Base-by-base conservation (phyloP, 1,140 invertebrate genomes). In the Danaus plexippus region DNA sequence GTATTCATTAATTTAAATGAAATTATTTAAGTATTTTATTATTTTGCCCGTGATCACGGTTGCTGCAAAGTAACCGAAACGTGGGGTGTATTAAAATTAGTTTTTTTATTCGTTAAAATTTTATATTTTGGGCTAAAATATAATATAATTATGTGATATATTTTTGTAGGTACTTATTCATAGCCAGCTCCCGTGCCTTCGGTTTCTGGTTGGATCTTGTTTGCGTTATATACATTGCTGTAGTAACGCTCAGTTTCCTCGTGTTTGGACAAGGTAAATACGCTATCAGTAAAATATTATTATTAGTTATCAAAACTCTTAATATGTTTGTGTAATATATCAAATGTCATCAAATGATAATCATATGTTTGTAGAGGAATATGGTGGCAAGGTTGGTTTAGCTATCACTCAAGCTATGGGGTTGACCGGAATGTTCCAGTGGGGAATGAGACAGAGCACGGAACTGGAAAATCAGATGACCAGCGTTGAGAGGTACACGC, bases 381-480 rank as follows among this genome's bases (percentile, higher is more conserved):
- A 88, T 63, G 92, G 92, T 43, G 93, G 94, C 11, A 90, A 94
- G 70, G 94, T 95, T 44, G 94, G 94, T 44, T 74, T 96, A 59
- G 93, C 93, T 8, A 92, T 96, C 52, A 94, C 94, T 1, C 94
- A 94, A 73, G 92, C 92, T 1, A 92, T 96, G 80, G 90, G 91
- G 3, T 86, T 96, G 65, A 94, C 93, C 11, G 94, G 94, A 9
- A 92, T 94, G 90, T 93, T 95, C 79, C 94, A 95, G 80, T 95
- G 94, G 94, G 93, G 92, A 15, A 93, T 95, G 86, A 82, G 94
- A 43, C 94, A 95, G 77, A 93, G 92, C 54, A 93, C 94, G 0
- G 94, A 95, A 73, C 83, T 95, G 10, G 94, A 95, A 84, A 95
- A 94, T 74, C 91, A 91, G 66, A 95, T 95, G 93, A 94, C 93